phyloP scores from a whole-genome alignment of 2,113 vertebrate genomes.

The Megaceryle torquata region DNA sequence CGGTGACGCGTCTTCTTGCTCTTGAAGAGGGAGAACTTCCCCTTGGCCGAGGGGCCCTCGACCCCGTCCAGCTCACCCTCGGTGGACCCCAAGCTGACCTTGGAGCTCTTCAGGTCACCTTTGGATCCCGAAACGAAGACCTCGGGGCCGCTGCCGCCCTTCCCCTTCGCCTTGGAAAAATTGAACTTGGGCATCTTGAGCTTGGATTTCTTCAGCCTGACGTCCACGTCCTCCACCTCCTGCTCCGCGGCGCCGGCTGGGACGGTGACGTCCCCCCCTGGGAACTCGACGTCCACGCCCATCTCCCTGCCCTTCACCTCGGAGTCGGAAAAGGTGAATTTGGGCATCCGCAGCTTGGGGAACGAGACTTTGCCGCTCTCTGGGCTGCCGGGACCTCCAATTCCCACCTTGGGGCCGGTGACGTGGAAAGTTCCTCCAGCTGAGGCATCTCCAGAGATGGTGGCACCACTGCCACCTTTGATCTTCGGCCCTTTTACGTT shows the following conservation, averaged over 20 bases:
- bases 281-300: slow-evolving; percentile 75
- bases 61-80: slow-evolving; percentile 67
- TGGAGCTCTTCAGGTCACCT: slow-evolving; percentile 79
- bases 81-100: slow-evolving; percentile 77
- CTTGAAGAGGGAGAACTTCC: slow-evolving; percentile 84
- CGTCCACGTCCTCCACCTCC: slow-evolving; percentile 77
- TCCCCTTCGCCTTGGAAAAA: slow-evolving; percentile 87
- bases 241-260: slow-evolving; percentile 49
- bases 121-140: slow-evolving; percentile 71
- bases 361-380: slow-evolving; percentile 68
- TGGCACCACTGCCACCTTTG: neutral
- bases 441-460: neutral
- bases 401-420: neutral
- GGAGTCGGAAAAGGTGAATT: slow-evolving; percentile 60
- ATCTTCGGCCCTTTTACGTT: slow-evolving; percentile 67
- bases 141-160: slow-evolving; percentile 45
- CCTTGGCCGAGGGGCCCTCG: slow-evolving; percentile 74
- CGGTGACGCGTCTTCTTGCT: slow-evolving; percentile 80
- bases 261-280: neutral
- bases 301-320: slow-evolving; percentile 72
- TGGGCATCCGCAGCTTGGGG: slow-evolving; percentile 78
- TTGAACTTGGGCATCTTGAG: slow-evolving; percentile 88
- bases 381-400: neutral
- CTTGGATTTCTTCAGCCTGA: slow-evolving; percentile 81
- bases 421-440: slow-evolving; percentile 16